Base-by-base conservation (phyloP, 1,140 invertebrate species). In the Cardiocondyla obscurior region DNA sequence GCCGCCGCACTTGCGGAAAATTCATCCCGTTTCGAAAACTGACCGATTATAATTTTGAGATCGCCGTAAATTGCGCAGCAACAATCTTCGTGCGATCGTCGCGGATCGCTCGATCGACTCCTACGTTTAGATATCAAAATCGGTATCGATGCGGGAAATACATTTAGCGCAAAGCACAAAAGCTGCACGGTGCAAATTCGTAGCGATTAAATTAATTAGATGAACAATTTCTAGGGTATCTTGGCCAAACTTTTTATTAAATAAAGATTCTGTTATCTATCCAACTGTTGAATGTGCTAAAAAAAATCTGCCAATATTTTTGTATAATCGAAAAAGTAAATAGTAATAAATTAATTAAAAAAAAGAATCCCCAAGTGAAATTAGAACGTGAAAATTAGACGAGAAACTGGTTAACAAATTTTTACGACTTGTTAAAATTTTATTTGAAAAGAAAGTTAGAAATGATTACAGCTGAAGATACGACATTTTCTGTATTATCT, bases 1-100 rank as follows among this genome's bases (percentile, higher is more conserved):
- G 3, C 0, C 53, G 44, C 7, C 14, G 8, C n/a, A n/a, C n/a
- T 22, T 60, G 55, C 42, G 82, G 86, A 86, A 87, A 87, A 87
- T 51, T 58, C 39, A 58, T 60, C 28, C 39, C 28, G 6, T n/a
- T n/a, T 16, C 36, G 3, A 12, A 25, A 30, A 10, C 49, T 36
- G 12, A 28, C 62, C 25, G 3, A 12, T 7, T n/a, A 5, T n/a
- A 46, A 46, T 46, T 46, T 46, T 4, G 16, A 46, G 14, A 46
- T 46, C 5, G 8, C 5, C 25, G 12, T 28, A 16, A 30, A 51
- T 58, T 46, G 22, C n/a, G n/a, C 4, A 42, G 7, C 46, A 8
- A 39, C 4, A n/a, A n/a, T n/a, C n/a, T 19, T 28, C n/a, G 6
- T 10, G n/a, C 12, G 7, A 6, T 46, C 19, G 10, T 0, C 22